Evolutionary conservation across 2,888 invertebrate species (phyloP), one percentile per base, ranked within the genome.

Genomic region (Spisula solida): DNA sequence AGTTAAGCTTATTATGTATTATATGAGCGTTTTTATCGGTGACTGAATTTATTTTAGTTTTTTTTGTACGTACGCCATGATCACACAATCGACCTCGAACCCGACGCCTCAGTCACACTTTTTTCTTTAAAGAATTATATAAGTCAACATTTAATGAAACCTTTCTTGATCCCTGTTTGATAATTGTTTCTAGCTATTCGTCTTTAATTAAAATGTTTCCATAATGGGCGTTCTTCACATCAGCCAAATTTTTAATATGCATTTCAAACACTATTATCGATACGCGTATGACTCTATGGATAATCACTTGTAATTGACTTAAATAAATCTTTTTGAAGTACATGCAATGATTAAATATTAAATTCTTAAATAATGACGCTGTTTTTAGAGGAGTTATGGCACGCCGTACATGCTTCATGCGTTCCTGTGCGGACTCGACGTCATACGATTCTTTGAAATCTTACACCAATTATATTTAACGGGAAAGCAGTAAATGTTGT

Each of bases 271-370:
- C 16, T 5, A 18, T 75, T 31, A 75, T 75, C 16, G 34, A 75
- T 34, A 75, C 34, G 75, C 29, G 8, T 14, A 31, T 75, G 31
- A 60, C 1, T 34, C 1, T 25, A 16, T 31, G 25, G 8, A 34
- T 25, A 75, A 75, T 75, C 60, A 66, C 60, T n/a, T 75, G 34
- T 25, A 31, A 75, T 75, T 31, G 75, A 75, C 31, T 31, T 75
- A 0, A 31, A 34, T 34, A 0, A 75, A 34, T 75, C 75, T 75
- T 75, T 75, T 75, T 75, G 75, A 75, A 75, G 75, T 75, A 25
- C 34, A 14, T 16, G 34, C 25, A 34, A 75, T 75, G 34, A 75
- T 75, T 75, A 25, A 25, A 75, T 10, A 75, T 34, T 75, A 31
- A 75, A 34, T 25, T 31, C 25, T 31, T 4, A 31, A 75, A 75